Percentiles rank a stretch among this genome's conserved stretches.
phyloP scores from a whole-genome alignment of 1,140 invertebrate species.

The Rhyzopertha dominica region DNA sequence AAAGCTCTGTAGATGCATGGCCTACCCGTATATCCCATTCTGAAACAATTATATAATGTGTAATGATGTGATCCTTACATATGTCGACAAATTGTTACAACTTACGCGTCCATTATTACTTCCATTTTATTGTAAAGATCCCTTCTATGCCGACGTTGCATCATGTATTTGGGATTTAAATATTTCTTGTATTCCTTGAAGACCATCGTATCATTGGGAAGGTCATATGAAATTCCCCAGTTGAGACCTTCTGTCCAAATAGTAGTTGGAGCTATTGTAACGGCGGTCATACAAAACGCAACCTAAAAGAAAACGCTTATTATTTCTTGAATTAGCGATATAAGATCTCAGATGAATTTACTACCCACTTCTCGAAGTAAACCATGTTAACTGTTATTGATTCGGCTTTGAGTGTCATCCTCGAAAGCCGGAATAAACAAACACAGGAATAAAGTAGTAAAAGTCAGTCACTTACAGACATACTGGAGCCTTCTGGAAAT shows the following conservation, averaged over 20 bases:
- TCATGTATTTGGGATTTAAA: slow-evolving; percentile 36
- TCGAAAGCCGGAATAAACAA: too few relatives aligned
- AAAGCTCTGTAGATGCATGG: slow-evolving; percentile 67
- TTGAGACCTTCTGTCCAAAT: slow-evolving; percentile 64
- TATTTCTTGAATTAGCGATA: slow-evolving; percentile 19
- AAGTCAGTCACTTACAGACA: slow-evolving; percentile 64
- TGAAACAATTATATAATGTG: too few relatives aligned
- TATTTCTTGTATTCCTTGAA: slow-evolving; percentile 47
- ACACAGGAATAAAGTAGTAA: slow-evolving; percentile 23
- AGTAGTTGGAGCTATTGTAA: slow-evolving; percentile 45
- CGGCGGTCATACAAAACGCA: slow-evolving; percentile 27
- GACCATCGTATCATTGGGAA: slow-evolving; percentile 63
- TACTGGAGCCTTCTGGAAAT: slow-evolving; percentile 67
- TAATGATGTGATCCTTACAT: too few relatives aligned
- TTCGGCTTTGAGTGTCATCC: too few relatives aligned
- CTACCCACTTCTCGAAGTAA: too few relatives aligned
- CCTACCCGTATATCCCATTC: slow-evolving; percentile 58
- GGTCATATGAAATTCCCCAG: slow-evolving; percentile 70
- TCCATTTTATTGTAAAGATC: slow-evolving; percentile 64
- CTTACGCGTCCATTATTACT: slow-evolving; percentile 64
- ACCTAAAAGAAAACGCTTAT: slow-evolving; percentile 21
- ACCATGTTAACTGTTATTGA: too few relatives aligned
- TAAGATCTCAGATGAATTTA: too few relatives aligned
- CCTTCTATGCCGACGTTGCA: slow-evolving; percentile 51
- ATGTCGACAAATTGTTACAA: too few relatives aligned